Conservation (phyloP, 2,888 invertebrate genomes). For the Micropterix aruncella region DNA sequence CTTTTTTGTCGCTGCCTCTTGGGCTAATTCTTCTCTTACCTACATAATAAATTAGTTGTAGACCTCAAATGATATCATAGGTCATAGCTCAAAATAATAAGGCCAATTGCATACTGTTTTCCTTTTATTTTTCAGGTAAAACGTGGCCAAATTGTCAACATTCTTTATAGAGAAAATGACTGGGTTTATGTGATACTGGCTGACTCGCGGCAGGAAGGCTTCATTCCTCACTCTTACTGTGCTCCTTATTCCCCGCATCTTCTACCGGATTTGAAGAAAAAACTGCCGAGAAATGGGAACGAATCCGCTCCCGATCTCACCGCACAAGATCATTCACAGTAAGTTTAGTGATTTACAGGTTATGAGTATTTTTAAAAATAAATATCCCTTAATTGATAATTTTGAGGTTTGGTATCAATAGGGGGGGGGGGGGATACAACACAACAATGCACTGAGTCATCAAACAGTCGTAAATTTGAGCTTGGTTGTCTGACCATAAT, state of each 20-base stretch:
- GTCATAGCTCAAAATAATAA: too few species aligned
- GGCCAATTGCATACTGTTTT: too few species aligned
- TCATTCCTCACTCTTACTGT: slow-evolving; percentile 89
- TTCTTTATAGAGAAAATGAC: slow-evolving; percentile 88
- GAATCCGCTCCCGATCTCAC: slow-evolving; percentile 38
- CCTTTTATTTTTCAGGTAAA: slow-evolving; percentile 50
- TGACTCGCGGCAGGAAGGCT: slow-evolving; percentile 82
- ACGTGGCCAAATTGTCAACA: slow-evolving; percentile 87
- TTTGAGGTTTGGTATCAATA: too few species aligned
- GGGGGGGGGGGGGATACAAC: too few species aligned
- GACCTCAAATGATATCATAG: too few species aligned
- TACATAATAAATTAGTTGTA: too few species aligned
- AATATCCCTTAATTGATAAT: slow-evolving; percentile 14
- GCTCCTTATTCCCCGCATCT: slow-evolving; percentile 67
- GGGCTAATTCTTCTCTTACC: too few species aligned
- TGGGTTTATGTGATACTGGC: slow-evolving; percentile 94
- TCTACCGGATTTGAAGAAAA: slow-evolving; percentile 75
- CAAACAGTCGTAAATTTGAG: too few species aligned
- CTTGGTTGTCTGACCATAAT: too few species aligned
- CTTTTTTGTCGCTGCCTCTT: too few species aligned
- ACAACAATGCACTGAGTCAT: too few species aligned
- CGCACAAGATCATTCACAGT: slow-evolving; percentile 45
- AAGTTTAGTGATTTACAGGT: slow-evolving; percentile 14
- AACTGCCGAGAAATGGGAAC: slow-evolving; percentile 57
- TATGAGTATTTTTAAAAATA: neutral